These are phyloP conservation scores for Drosophila borborema DNA, from an alignment of 2,888 invertebrate genomes.

Conservation along the genomic window DNA sequence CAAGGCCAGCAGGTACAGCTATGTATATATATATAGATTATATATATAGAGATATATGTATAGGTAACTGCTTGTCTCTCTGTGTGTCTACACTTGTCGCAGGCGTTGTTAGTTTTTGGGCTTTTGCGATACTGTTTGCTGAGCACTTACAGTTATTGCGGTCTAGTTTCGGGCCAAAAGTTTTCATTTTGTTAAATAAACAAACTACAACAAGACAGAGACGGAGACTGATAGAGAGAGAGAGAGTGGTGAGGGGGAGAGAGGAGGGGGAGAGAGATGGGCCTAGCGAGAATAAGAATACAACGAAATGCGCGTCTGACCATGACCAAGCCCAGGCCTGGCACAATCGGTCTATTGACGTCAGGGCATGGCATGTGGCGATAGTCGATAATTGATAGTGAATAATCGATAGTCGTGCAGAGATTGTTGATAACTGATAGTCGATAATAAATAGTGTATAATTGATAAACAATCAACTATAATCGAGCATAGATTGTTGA, in stretches of 20 bases:
- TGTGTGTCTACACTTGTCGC: conserved; percentile 13
- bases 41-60: background rate
- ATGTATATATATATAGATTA: background rate
- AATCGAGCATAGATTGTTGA: background rate
- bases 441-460: background rate
- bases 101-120: conserved; percentile 46
- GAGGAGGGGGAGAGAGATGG: background rate
- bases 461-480: background rate
- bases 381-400: background rate
- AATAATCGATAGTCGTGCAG: background rate
- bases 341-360: background rate
- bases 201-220: conserved; percentile 15
- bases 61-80: background rate
- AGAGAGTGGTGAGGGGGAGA: background rate
- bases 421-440: background rate
- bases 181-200: conserved; percentile 68
- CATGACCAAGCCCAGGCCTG: background rate
- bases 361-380: background rate
- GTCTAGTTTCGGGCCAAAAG: conserved; percentile 61
- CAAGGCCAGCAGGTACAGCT: conserved; percentile 20
- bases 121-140: conserved; percentile 60
- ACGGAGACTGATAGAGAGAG: background rate
- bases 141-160: conserved; percentile 80
- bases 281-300: background rate
- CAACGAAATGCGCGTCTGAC: background rate